These are phyloP conservation scores for Eurois occulta DNA, from an alignment of 2,888 invertebrate genomes.

Conservation along the genomic window DNA sequence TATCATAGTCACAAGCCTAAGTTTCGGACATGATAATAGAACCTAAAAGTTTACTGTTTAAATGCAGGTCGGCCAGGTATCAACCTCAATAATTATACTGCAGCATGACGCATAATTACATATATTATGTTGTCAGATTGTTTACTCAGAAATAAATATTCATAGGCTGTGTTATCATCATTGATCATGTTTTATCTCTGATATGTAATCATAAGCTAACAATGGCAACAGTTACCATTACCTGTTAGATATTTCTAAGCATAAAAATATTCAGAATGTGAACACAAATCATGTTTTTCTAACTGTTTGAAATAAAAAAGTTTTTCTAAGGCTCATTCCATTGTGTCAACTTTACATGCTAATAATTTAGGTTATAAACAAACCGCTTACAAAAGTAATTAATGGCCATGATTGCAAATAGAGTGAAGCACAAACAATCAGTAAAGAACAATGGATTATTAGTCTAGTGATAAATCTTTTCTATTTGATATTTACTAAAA, in stretches of 20 bases:
- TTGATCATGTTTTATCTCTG: slow-evolving; percentile 56
- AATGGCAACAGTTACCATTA: slow-evolving; percentile 10
- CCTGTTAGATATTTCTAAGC: slow-evolving; percentile 4
- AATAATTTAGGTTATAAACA: slow-evolving; percentile 56
- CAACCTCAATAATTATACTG: slow-evolving; percentile 6
- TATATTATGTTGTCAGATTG: slow-evolving; percentile 29
- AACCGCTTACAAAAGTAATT: slow-evolving; percentile 51
- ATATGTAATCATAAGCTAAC: slow-evolving; percentile 51
- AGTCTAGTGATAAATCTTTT: slow-evolving; percentile 65
- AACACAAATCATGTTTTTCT: slow-evolving; percentile 3
- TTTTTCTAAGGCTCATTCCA: slow-evolving; percentile 8
- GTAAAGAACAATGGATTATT: slow-evolving; percentile 67
- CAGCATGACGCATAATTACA: slow-evolving; percentile 23
- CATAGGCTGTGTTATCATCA: slow-evolving; percentile 38
- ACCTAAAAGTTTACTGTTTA: background rate
- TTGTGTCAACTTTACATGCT: slow-evolving; percentile 27
- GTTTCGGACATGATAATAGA: background rate
- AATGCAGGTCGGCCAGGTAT: slow-evolving; percentile 39
- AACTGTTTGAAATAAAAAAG: slow-evolving; percentile 5
- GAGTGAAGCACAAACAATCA: slow-evolving; percentile 50
- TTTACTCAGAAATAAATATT: slow-evolving; percentile 48
- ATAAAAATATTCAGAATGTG: slow-evolving; percentile 7
- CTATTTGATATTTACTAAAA: slow-evolving; percentile 56
- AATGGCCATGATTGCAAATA: slow-evolving; percentile 57
- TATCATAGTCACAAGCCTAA: background rate